phyloP scores from a whole-genome alignment of 2,888 invertebrate species.

The Nowickia ferox region DNA sequence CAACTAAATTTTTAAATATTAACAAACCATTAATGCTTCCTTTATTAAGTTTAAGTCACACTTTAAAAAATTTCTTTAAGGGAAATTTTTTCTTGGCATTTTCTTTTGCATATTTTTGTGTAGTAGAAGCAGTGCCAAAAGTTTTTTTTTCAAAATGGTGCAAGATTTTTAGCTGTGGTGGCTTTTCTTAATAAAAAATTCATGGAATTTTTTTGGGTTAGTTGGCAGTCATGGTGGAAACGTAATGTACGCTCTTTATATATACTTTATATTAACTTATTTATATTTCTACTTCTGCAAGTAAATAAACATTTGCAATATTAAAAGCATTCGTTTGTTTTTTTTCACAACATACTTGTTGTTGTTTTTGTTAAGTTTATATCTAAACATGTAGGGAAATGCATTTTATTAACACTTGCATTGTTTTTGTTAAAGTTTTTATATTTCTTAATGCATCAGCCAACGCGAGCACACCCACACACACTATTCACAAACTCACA shows the following conservation, averaged over 20 bases:
- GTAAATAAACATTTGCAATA: slow-evolving; percentile 53
- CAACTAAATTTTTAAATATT: too few relatives aligned
- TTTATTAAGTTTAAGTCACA: too few relatives aligned
- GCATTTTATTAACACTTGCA: slow-evolving; percentile 60
- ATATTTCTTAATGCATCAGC: not conserved
- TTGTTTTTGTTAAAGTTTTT: slow-evolving; percentile 23
- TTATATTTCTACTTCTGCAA: not conserved
- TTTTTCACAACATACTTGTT: not conserved
- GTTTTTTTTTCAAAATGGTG: too few relatives aligned
- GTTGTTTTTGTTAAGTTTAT: slow-evolving; percentile 23
- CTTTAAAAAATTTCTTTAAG: too few relatives aligned
- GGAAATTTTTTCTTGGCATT: too few relatives aligned
- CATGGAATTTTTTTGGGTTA: too few relatives aligned
- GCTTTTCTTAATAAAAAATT: too few relatives aligned
- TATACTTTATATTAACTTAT: slow-evolving; percentile 9
- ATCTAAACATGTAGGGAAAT: slow-evolving; percentile 48
- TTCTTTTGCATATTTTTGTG: too few relatives aligned
- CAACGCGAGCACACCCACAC: not conserved
- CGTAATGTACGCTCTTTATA: not conserved
- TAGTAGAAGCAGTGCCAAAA: too few relatives aligned
- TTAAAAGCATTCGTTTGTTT: slow-evolving; percentile 22
- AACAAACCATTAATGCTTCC: too few relatives aligned
- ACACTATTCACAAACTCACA: not conserved
- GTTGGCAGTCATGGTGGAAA: not conserved
- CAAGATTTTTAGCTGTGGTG: too few relatives aligned